Evolutionary conservation across 2,113 vertebrate genomes (phyloP).

Genomic region (Isichthys henryi): DNA sequence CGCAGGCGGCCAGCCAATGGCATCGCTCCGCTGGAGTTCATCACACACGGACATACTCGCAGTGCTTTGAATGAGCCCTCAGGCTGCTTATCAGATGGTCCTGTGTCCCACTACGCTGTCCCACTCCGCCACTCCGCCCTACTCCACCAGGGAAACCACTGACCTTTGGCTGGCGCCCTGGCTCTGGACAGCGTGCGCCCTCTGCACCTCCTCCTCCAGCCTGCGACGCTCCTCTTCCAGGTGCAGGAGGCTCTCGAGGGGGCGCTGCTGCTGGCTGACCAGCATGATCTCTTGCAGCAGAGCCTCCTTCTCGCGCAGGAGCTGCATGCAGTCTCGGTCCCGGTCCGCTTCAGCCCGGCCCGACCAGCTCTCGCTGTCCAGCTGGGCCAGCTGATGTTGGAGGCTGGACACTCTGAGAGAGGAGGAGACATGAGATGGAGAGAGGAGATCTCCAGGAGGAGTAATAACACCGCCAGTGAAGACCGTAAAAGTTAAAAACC

Average conservation of each 20-base stretch:
- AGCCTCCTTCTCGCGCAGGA: conserved; percentile 92
- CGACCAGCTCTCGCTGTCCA: conserved; percentile 87
- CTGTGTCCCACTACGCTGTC: not conserved
- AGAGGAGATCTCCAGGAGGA: not conserved
- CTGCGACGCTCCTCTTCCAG: conserved; percentile 78
- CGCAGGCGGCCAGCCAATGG: not conserved
- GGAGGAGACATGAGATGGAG: not conserved
- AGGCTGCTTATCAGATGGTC: not conserved
- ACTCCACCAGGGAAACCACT: not conserved
- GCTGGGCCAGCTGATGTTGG: conserved; percentile 87
- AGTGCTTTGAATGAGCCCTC: not conserved
- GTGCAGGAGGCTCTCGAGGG: conserved; percentile 66
- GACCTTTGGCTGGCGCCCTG: conserved; percentile 91
- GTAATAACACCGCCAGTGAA: not conserved
- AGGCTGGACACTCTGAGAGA: conserved; percentile 80
- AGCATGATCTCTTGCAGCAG: conserved; percentile 87
- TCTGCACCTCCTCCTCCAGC: conserved; percentile 86
- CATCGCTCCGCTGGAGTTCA: not conserved
- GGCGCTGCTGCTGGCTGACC: conserved; percentile 76
- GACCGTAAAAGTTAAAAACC: not conserved
- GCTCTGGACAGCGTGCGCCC: conserved; percentile 69
- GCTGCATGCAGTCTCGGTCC: conserved; percentile 87
- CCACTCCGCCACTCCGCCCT: not conserved
- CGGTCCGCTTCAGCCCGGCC: conserved; percentile 81
- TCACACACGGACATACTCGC: too few relatives aligned